Conservation (phyloP, 2,888 invertebrate genomes). For the Melinaea marsaeus region DNA sequence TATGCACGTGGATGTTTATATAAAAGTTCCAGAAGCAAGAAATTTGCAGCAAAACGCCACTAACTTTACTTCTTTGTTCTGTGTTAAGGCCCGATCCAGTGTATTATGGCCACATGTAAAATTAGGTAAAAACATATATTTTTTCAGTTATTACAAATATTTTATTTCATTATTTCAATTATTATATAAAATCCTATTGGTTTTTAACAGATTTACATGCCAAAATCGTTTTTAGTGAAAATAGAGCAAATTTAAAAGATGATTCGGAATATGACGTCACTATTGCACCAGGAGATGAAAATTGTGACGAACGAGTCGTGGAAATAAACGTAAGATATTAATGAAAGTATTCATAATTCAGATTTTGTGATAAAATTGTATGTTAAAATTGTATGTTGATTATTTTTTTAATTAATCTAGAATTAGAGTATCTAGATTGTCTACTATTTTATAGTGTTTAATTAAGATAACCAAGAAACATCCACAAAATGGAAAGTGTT, state of each 20-base stretch:
- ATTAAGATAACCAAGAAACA: neutral
- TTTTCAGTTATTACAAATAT: neutral
- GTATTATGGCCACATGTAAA: conserved; percentile 47
- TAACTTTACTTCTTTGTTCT: conserved; percentile 60
- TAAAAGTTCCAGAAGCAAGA: conserved; percentile 57
- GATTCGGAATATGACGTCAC: conserved; percentile 47
- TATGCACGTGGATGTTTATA: conserved; percentile 47
- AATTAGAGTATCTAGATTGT: no score
- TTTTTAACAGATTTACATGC: conserved; percentile 51
- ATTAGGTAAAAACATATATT: conserved; percentile 41
- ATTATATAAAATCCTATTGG: conserved; percentile 4
- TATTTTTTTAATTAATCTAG: no score
- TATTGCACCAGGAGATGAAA: conserved; percentile 46
- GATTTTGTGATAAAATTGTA: no score
- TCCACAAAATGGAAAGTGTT: conserved; percentile 20
- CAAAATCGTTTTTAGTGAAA: conserved; percentile 50
- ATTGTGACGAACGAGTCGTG: conserved; percentile 59
- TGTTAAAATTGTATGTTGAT: no score
- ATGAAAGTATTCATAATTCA: no score
- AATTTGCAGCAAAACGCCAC: conserved; percentile 59
- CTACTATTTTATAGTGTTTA: no score
- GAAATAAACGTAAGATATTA: conserved; percentile 51
- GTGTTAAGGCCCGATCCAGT: conserved; percentile 46
- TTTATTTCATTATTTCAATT: neutral
- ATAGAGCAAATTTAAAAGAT: conserved; percentile 52